phyloP scores from a whole-genome alignment of 1,140 invertebrate species.

The Rhyzopertha dominica region DNA sequence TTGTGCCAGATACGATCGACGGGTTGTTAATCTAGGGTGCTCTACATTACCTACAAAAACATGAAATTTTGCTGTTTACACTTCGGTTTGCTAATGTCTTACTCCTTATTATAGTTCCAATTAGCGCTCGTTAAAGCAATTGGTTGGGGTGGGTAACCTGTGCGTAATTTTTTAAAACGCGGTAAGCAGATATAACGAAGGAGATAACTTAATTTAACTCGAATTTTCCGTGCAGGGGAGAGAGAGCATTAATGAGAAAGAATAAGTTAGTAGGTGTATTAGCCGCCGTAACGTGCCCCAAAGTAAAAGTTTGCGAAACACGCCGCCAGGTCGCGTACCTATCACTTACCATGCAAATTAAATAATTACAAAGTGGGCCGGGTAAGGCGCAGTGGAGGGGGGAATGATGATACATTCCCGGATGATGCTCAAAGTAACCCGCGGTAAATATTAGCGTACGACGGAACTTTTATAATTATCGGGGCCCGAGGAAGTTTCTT shows the following conservation, averaged over 20 bases:
- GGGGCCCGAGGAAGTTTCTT: constrained; percentile 24
- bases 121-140: no score
- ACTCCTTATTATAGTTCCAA: no score
- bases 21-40: no score
- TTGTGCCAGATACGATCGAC: no score
- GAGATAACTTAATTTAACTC: constrained; percentile 35
- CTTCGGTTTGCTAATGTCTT: no score
- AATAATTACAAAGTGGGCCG: constrained; percentile 43
- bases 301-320: constrained; percentile 29
- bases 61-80: no score
- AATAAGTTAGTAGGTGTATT: constrained; percentile 39
- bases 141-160: no score
- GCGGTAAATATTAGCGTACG: constrained; percentile 28
- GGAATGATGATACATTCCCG: constrained; percentile 26
- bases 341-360: constrained; percentile 44
- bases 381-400: constrained; percentile 6
- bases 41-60: no score
- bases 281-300: constrained; percentile 16
- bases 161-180: no score
- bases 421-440: constrained; percentile 34
- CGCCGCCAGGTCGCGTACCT: constrained; percentile 29
- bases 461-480: constrained; percentile 42
- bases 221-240: constrained; percentile 22
- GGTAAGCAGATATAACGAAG: no score
- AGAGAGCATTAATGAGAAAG: constrained; percentile 33